These are phyloP conservation scores for Uloborus plumipes DNA, from an alignment of 2,888 invertebrate genomes.

Conservation along the genomic window DNA sequence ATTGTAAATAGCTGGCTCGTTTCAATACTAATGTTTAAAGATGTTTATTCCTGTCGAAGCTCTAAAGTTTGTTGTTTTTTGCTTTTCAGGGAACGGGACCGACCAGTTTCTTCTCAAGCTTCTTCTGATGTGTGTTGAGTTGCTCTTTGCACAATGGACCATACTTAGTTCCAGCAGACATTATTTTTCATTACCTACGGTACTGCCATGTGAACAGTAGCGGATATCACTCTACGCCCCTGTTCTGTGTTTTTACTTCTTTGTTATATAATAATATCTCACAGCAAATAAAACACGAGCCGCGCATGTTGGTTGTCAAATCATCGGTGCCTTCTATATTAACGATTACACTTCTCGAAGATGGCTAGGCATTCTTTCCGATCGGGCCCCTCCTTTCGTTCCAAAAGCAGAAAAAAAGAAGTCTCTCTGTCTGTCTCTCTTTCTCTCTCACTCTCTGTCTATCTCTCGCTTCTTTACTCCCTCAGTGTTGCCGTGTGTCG, in stretches of 20 bases:
- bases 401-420: slow-evolving; percentile 28
- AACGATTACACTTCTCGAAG: slow-evolving; percentile 31
- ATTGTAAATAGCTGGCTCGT: too few species aligned
- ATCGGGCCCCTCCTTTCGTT: slow-evolving; percentile 4
- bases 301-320: slow-evolving; percentile 60
- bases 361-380: slow-evolving; percentile 16
- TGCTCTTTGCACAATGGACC: slow-evolving; percentile 63
- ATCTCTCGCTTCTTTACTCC: slow-evolving; percentile 17
- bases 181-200: slow-evolving; percentile 63
- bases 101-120: slow-evolving; percentile 69
- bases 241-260: slow-evolving; percentile 63
- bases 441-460: slow-evolving; percentile 5
- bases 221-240: slow-evolving; percentile 60
- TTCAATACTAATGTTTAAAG: background rate
- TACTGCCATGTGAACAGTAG: slow-evolving; percentile 64
- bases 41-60: background rate
- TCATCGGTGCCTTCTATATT: slow-evolving; percentile 64
- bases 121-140: slow-evolving; percentile 67
- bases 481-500: slow-evolving; percentile 40
- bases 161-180: slow-evolving; percentile 63
- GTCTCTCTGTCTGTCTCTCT: slow-evolving; percentile 14
- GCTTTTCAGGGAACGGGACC: slow-evolving; percentile 66
- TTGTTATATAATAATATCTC: slow-evolving; percentile 62
- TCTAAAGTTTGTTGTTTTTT: background rate
- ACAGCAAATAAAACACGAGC: slow-evolving; percentile 45